phyloP scores from a whole-genome alignment of 2,113 vertebrate genomes.

The Pituophis catenifer region DNA sequence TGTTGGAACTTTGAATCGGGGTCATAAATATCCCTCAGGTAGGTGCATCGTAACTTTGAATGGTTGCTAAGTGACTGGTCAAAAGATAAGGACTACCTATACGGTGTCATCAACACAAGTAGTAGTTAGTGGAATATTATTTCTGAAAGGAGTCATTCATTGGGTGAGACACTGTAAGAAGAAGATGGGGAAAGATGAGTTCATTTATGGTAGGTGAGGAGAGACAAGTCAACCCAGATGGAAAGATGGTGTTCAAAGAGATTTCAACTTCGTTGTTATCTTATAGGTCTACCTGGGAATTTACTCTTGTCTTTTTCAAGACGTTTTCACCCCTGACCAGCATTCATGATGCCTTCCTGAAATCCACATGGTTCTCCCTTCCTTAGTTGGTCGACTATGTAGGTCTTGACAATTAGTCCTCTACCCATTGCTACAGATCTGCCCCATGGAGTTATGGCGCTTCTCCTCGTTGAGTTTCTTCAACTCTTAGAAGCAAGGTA shows the following conservation, averaged over 20 bases:
- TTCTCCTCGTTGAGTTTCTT: background rate
- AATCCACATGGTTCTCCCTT: background rate
- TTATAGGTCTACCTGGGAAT: background rate
- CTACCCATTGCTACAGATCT: background rate
- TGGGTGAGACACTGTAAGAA: background rate
- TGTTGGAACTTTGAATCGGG: background rate
- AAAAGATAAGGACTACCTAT: background rate
- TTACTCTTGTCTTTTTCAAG: background rate
- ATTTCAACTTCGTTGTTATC: background rate
- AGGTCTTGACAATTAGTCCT: background rate
- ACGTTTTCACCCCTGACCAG: background rate
- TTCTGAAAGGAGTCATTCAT: background rate
- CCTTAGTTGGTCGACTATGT: background rate
- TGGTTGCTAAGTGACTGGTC: background rate
- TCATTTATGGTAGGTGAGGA: background rate
- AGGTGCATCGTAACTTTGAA: background rate
- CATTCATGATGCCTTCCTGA: background rate
- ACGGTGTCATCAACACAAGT: background rate
- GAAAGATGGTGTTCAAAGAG: background rate
- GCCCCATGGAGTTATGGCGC: background rate
- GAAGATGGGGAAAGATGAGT: background rate
- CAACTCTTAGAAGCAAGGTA: background rate
- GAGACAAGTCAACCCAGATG: background rate
- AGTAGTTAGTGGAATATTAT: background rate
- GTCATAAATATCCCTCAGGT: background rate